Conservation (phyloP, 2,888 invertebrate species). For the Timandra comae region DNA sequence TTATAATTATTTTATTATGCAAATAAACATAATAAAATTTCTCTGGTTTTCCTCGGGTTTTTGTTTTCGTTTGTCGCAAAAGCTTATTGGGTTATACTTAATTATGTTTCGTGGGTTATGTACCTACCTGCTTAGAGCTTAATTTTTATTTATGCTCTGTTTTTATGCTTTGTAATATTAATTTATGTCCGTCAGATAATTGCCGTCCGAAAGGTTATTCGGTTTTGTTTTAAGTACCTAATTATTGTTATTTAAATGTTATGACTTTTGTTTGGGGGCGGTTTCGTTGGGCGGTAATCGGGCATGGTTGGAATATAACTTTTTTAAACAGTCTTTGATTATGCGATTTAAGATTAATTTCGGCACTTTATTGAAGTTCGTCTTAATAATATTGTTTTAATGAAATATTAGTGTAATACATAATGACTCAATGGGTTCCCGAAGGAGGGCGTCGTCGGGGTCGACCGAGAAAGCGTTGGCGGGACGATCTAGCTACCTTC, state of each 20-base stretch:
- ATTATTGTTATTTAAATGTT: not conserved
- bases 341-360: too few species aligned
- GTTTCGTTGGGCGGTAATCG: not conserved
- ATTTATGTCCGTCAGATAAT: slow-evolving; percentile 17
- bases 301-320: too few species aligned
- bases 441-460: too few species aligned
- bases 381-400: too few species aligned
- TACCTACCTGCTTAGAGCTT: slow-evolving; percentile 47
- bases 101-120: slow-evolving; percentile 55
- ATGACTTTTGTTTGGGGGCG: not conserved
- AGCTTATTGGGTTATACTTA: slow-evolving; percentile 70
- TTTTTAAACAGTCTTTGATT: too few species aligned
- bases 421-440: too few species aligned
- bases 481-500: too few species aligned
- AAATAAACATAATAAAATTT: slow-evolving; percentile 75
- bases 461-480: too few species aligned
- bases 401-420: too few species aligned
- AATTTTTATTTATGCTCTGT: slow-evolving; percentile 65
- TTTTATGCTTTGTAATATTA: slow-evolving; percentile 41
- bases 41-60: slow-evolving; percentile 51
- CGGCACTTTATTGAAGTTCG: too few species aligned
- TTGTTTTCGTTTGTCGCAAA: slow-evolving; percentile 59
- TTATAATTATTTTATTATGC: slow-evolving; percentile 76
- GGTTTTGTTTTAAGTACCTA: not conserved
- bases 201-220: slow-evolving; percentile 11